Base-by-base conservation (phyloP, 2,797 vertebrate genomes). In the Mormyrus proboscirostris region DNA sequence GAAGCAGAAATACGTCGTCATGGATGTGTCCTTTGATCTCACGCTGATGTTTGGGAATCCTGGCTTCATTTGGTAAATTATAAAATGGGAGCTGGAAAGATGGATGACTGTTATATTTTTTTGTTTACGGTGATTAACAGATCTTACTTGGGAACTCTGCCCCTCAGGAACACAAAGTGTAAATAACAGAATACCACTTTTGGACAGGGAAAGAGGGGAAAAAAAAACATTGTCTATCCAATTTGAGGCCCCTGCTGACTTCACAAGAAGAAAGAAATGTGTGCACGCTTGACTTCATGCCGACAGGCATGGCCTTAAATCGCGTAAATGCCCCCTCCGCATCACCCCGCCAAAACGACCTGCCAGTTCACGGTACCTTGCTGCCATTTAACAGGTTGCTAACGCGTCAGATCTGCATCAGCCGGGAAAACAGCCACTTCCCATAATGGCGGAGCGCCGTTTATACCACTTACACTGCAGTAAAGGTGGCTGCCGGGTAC, bases 291-390 rank as follows among this genome's bases (percentile, higher is more conserved):
- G 29, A 76, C 53, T 49, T 50, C 53, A 57, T 90, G 29, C 51
- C 25, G 51, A 59, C 29, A 14, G 19, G 83, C 55, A 76, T 73
- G 19, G 14, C 8, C 79, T 83, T 29, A 22, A 47, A 73, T 59
- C 12, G 44, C 16, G 47, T 33, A 29, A 22, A 69, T 79, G 25
- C 44, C 69, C 59, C 22, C 22, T 33, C 69, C 12, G 14, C 69
- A 41, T 88, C 51, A 44, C n/a, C 41, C 41, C 51, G 16, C 88
- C 89, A 25, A 90, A 89, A 29, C 12, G 41, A 44, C 84, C 87
- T 91, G 90, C 92, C 92, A 86, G 88, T 89, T 93, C 47, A 25
- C 47, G 90, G 90, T 92, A 89, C 91, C 90, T 91, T 86, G 90
- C 49, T 88, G 88, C 49, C 90, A 86, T 57, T 0, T 51, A 79